Conservation (phyloP, 2,797 vertebrate species). For the Phrynocephalus forsythii region DNA sequence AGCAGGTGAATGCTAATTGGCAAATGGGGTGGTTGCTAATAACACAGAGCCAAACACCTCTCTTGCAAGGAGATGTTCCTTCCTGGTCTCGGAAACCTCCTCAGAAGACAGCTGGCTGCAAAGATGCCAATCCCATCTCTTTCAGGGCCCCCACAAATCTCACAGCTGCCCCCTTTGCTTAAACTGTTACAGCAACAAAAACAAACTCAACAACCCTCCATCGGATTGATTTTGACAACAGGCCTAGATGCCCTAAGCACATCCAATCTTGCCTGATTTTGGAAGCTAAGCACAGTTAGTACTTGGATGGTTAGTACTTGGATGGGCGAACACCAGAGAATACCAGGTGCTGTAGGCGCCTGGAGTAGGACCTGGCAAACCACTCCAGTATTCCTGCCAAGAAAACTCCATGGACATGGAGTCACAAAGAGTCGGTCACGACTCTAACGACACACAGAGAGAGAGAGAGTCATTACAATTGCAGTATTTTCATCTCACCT, state of each 20-base stretch:
- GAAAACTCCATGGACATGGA: too few relatives aligned
- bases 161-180: background rate
- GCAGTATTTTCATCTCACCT: background rate
- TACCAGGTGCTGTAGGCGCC: too few relatives aligned
- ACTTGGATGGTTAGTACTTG: too few relatives aligned
- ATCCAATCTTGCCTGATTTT: too few relatives aligned
- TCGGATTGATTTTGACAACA: background rate
- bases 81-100: background rate
- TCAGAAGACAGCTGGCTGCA: too few relatives aligned
- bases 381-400: too few relatives aligned
- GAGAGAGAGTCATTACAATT: background rate
- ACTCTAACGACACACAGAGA: too few relatives aligned
- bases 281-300: too few relatives aligned
- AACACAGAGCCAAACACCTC: constrained; percentile 47
- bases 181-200: background rate
- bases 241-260: too few relatives aligned
- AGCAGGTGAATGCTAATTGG: constrained; percentile 53
- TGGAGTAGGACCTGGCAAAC: too few relatives aligned
- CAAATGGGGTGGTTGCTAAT: constrained; percentile 19
- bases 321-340: too few relatives aligned
- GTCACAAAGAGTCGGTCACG: too few relatives aligned
- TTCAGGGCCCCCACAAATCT: background rate
- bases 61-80: constrained; percentile 32
- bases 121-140: background rate
- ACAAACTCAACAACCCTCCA: background rate